These are phyloP conservation scores for Heliconius aoede DNA, from an alignment of 2,888 invertebrate genomes.

Conservation along the genomic window DNA sequence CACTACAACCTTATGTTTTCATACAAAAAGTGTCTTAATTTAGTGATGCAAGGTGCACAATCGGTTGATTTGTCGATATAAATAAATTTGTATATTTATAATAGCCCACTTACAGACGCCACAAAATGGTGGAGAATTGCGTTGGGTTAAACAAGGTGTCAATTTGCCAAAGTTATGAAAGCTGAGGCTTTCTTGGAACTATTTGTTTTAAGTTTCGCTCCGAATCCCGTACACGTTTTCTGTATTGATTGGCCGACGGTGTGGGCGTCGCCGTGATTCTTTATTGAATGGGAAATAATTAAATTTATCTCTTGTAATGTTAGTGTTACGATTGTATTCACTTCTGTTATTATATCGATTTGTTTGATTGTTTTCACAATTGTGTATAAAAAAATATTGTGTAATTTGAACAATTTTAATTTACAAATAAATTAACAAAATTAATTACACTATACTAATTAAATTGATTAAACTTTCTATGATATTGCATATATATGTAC, in stretches of 20 bases:
- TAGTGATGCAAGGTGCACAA: slow-evolving; percentile 48
- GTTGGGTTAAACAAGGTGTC: slow-evolving; percentile 80
- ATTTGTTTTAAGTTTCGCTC: slow-evolving; percentile 77
- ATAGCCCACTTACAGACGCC: slow-evolving; percentile 80
- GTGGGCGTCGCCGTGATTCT: slow-evolving; percentile 68
- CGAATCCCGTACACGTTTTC: slow-evolving; percentile 67
- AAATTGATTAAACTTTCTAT: neutral
- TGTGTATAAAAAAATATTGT: too few relatives aligned
- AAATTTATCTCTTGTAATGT: slow-evolving; percentile 42
- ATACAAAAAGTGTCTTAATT: slow-evolving; percentile 44
- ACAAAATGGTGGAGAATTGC: slow-evolving; percentile 81
- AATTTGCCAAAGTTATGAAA: slow-evolving; percentile 83
- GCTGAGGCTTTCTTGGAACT: slow-evolving; percentile 76
- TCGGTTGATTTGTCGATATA: slow-evolving; percentile 40
- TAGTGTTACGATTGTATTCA: slow-evolving; percentile 19
- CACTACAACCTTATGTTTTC: slow-evolving; percentile 54
- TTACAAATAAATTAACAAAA: neutral
- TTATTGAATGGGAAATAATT: slow-evolving; percentile 64
- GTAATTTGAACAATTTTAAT: neutral
- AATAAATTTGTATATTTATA: slow-evolving; percentile 66
- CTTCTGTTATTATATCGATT: slow-evolving; percentile 20
- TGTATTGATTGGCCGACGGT: slow-evolving; percentile 64
- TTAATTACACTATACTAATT: neutral
- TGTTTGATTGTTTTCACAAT: neutral
- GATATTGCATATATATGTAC: neutral